Conservation (phyloP, 35 echinoderm and acorn worm species). For the Heliocidaris erythrogramma region DNA sequence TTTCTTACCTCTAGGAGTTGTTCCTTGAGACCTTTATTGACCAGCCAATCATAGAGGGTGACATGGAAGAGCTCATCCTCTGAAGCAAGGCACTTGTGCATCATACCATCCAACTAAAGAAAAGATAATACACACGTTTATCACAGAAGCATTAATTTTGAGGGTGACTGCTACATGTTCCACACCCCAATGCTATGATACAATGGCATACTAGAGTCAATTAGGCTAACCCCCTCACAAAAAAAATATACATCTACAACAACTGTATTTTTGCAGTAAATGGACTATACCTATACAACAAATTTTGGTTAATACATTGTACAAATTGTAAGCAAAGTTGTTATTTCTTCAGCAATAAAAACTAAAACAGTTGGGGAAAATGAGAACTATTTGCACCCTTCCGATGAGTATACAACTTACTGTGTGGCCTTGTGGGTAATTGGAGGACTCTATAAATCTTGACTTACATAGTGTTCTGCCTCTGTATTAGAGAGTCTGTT, state of each 20-base stretch:
- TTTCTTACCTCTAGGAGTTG: slow-evolving; percentile 79
- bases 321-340: background rate
- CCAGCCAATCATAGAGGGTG: slow-evolving; percentile 94
- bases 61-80: slow-evolving; percentile 96
- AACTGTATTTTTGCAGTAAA: too few species aligned
- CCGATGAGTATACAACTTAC: too few species aligned
- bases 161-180: background rate
- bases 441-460: too few species aligned
- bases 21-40: slow-evolving; percentile 86
- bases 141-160: background rate
- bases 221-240: too few species aligned
- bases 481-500: slow-evolving; percentile 73
- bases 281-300: too few species aligned
- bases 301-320: too few species aligned
- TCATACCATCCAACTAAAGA: slow-evolving; percentile 81
- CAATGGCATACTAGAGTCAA: too few species aligned
- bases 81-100: slow-evolving; percentile 65
- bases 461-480: slow-evolving; percentile 87
- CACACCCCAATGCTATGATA: too few species aligned
- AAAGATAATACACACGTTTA: background rate
- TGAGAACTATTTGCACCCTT: too few species aligned
- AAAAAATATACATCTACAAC: too few species aligned
- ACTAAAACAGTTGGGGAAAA: too few species aligned
- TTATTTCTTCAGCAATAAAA: background rate
- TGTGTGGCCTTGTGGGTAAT: too few species aligned